Evolutionary conservation across 2,113 vertebrate genomes (phyloP).

Genomic region (Bagarius yarrelli): DNA sequence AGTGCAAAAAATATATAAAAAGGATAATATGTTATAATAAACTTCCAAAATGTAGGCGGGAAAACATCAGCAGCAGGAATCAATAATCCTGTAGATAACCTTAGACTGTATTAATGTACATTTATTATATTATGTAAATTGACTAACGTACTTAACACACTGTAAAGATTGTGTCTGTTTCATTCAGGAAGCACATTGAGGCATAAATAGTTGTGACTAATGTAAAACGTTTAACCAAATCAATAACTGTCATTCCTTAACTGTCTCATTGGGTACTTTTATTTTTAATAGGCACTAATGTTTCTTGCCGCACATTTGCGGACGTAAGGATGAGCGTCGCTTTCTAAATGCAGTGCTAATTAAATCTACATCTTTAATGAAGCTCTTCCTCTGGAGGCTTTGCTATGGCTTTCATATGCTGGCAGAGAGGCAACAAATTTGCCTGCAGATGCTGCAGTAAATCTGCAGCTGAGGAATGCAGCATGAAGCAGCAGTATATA

Average conservation of each 20-base stretch:
- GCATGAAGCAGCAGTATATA: not conserved
- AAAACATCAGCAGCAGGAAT: too few species aligned
- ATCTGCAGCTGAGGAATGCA: slow-evolving; percentile 10
- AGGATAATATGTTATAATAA: too few species aligned
- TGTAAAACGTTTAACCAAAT: not conserved
- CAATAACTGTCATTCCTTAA: not conserved
- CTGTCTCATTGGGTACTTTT: not conserved
- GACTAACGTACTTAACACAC: not conserved
- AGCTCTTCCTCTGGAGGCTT: slow-evolving; percentile 26
- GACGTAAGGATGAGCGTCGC: not conserved
- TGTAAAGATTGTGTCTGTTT: not conserved
- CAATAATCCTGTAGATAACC: not conserved
- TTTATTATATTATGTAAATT: not conserved
- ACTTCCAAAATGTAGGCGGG: too few species aligned
- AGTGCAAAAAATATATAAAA: too few species aligned
- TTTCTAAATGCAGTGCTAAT: slow-evolving; percentile 25
- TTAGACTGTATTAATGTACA: not conserved
- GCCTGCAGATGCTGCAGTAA: slow-evolving; percentile 17
- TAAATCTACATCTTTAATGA: slow-evolving; percentile 46
- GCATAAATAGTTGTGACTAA: not conserved
- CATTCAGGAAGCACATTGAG: not conserved
- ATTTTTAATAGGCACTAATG: slow-evolving; percentile 6
- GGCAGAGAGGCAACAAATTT: slow-evolving; percentile 2
- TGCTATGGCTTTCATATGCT: slow-evolving; percentile 37
- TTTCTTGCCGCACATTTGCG: not conserved